Percentiles rank a stretch among this genome's conserved stretches.
Conservation (phyloP, 2,888 invertebrate species). For the Diabrotica balteata region DNA sequence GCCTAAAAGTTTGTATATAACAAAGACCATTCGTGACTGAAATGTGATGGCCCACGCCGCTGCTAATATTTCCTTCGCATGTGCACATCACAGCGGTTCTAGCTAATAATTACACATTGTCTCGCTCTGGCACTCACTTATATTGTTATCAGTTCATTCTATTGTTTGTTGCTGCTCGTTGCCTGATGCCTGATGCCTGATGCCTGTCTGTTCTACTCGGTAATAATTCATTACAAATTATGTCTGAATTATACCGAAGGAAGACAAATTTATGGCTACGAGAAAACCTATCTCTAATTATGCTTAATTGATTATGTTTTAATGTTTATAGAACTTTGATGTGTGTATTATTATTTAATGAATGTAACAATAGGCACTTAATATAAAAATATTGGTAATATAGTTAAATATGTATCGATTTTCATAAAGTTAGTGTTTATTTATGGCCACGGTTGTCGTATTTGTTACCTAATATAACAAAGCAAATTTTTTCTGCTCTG, state of each 20-base stretch:
- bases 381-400: too few relatives aligned
- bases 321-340: conserved; percentile 33
- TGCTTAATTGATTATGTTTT: conserved; percentile 33
- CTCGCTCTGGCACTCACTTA: conserved; percentile 53
- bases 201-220: conserved; percentile 33
- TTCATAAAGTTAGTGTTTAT: too few relatives aligned
- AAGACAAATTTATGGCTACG: conserved; percentile 31
- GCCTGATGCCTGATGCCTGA: conserved; percentile 35
- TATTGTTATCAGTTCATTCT: conserved; percentile 46
- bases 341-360: not conserved
- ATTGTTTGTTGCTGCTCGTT: conserved; percentile 30
- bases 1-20: not conserved
- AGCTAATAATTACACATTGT: conserved; percentile 52
- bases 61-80: conserved; percentile 55
- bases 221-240: conserved; percentile 36
- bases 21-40: conserved; percentile 47
- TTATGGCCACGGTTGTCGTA: too few relatives aligned
- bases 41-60: conserved; percentile 30
- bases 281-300: conserved; percentile 32
- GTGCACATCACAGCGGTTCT: conserved; percentile 45
- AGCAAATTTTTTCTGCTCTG: too few relatives aligned
- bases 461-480: too few relatives aligned
- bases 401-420: too few relatives aligned
- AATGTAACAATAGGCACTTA: too few relatives aligned
- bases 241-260: conserved; percentile 29